Base-by-base conservation (phyloP, 37 sponge, comb jelly and placozoan species). In the Geodia barretti region DNA sequence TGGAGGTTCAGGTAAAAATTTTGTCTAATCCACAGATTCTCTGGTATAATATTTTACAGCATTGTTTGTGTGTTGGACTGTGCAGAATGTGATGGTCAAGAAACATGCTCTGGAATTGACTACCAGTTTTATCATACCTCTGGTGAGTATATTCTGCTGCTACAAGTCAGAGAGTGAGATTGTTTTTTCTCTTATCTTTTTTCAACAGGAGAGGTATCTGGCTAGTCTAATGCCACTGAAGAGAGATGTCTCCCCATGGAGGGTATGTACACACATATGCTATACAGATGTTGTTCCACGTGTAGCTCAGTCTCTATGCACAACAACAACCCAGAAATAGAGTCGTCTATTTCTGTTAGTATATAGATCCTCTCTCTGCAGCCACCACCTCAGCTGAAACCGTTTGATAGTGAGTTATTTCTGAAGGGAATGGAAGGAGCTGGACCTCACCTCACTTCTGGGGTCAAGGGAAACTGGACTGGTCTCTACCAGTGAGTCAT, bases 201-300 rank as follows among this genome's bases (percentile, higher is more conserved):
- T 65, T 1, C 70, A 38, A 3, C 42, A 93, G 93, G 98, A 97
- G 84, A 71, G 95, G 39, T 97, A 97, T 68, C 66, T 97, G 28
- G 87, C 93, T 34, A 92, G 87, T 59, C 74, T 97, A 38, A 94
- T 97, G 91, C 98, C 98, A 31, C 70, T 97, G 36, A 95, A 94
- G 71, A 74, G 88, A 59, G 88, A 92, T 71, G 84, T 96, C 32
- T 90, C 87, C 35, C 96, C 96, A 61, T 96, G 96, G 96, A 87
- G 81, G 68, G 92, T 92, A 75, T 42, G 78, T 72, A n/a, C n/a
- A n/a, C n/a, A n/a, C n/a, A n/a, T n/a, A 23, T 65, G 41, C 7
- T 68, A 31, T 72, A 59, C 28, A 28, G n/a, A n/a, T n/a, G n/a
- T n/a, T n/a, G n/a, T n/a, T n/a, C n/a, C n/a, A n/a, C n/a, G n/a